Evolutionary conservation across 2,797 vertebrate genomes (phyloP).

Genomic region (Crocidura indochinensis): DNA sequence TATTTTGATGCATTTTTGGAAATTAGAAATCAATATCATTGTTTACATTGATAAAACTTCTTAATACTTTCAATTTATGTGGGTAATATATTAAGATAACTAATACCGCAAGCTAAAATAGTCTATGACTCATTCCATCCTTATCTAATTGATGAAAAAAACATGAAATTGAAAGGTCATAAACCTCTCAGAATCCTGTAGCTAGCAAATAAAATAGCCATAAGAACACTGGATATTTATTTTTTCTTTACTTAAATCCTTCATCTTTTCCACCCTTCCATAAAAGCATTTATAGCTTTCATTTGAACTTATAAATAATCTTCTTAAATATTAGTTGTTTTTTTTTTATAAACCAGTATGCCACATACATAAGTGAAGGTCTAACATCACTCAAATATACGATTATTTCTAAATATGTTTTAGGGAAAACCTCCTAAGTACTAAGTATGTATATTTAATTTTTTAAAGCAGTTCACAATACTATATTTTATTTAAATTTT

Average conservation of each 20-base stretch:
- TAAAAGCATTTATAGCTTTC: conserved; percentile 31
- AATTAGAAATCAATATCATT: not conserved
- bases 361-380: not conserved
- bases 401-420: conserved; percentile 29
- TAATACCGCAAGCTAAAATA: conserved; percentile 24
- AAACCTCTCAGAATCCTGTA: not conserved
- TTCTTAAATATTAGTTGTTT: conserved; percentile 48
- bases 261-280: not conserved
- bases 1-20: not conserved
- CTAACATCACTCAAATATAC: conserved; percentile 27
- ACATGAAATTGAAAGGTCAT: conserved; percentile 58
- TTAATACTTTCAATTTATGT: not conserved
- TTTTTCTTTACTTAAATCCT: conserved; percentile 54
- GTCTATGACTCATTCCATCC: not conserved
- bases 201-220: conserved; percentile 14
- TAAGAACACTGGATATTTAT: conserved; percentile 24
- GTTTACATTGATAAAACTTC: not conserved
- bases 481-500: not conserved
- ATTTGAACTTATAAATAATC: conserved; percentile 54
- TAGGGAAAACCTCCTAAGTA: not conserved
- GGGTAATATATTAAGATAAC: not conserved
- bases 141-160: conserved; percentile 4
- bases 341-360: conserved; percentile 41
- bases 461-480: not conserved
- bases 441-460: not conserved